These are phyloP conservation scores for Ammodytes dubius DNA, from an alignment of 2,113 vertebrate species.

Conservation along the genomic window DNA sequence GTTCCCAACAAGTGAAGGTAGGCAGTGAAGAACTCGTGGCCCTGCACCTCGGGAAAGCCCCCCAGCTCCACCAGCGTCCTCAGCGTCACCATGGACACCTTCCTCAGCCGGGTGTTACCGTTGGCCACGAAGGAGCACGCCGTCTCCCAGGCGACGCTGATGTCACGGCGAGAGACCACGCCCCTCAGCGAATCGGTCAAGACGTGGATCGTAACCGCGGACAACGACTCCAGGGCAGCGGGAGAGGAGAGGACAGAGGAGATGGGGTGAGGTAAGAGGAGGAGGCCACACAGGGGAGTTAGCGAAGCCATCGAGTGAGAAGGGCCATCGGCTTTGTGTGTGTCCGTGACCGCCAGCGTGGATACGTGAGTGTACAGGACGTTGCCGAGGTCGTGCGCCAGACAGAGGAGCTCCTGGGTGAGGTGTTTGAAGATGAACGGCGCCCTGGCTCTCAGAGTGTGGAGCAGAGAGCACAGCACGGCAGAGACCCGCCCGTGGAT, in stretches of 20 bases:
- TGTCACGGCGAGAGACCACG: constrained; percentile 87
- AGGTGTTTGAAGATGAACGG: constrained; percentile 88
- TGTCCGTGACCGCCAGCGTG: constrained; percentile 13
- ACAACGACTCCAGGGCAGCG: constrained; percentile 88
- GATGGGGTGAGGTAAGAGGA: constrained; percentile 86
- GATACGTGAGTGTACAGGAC: constrained; percentile 77
- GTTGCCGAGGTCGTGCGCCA: constrained; percentile 88
- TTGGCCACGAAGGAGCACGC: constrained; percentile 88
- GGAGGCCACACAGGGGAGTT: constrained; percentile 70
- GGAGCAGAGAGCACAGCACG: constrained; percentile 92
- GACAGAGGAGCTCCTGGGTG: constrained; percentile 86
- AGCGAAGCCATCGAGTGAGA: constrained; percentile 83
- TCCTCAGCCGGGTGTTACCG: constrained; percentile 85
- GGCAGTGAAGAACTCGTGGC: constrained; percentile 88
- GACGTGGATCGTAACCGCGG: constrained; percentile 84
- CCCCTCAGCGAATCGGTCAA: constrained; percentile 85
- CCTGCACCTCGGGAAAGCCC: constrained; percentile 87
- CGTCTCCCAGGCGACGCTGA: constrained; percentile 87
- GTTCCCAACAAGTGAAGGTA: constrained; percentile 87
- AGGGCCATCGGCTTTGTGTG: constrained; percentile 86
- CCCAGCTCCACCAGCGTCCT: constrained; percentile 87
- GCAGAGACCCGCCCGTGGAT: constrained; percentile 89
- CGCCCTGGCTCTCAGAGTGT: constrained; percentile 90
- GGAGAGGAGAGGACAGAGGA: constrained; percentile 85
- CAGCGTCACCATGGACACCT: constrained; percentile 84